Evolutionary conservation across 2,113 vertebrate genomes (phyloP), one percentile per base, ranked within the genome.

Genomic region (Pipra filicauda): DNA sequence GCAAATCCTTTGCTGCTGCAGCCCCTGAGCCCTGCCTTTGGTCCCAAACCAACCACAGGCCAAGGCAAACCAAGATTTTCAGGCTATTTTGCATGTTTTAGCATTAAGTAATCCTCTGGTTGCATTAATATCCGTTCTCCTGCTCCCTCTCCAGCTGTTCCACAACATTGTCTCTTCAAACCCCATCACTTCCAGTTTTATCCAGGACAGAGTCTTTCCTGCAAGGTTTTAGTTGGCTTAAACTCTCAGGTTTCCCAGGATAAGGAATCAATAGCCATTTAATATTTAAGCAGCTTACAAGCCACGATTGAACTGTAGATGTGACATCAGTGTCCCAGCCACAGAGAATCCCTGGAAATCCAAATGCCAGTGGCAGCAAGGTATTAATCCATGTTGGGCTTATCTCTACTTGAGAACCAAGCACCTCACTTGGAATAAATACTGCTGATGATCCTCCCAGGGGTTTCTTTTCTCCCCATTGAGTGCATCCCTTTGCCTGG

Each of bases 201-300:
- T 86, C 66, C 62, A 43, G 78, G 57, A 85, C 48, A 3, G 43
- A 81, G 41, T 75, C 71, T 75, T 85, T 91, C 39, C 75, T 24
- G 49, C 5, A 81, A 70, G 57, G 7, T 58, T 78, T 69, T 62
- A 76, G 69, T 3, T 84, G 49, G 35, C n/a, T 95, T 82, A 49
- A 96, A 28, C 72, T 90, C 71, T 37, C 58, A 19, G 93, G 78
- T 44, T 74, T 78, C 83, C 41, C 21, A 73, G 71, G 65, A 76
- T 71, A 93, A 93, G 54, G 49, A 95, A 97, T 96, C 77, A 93
- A 96, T 92, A 86, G 39, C 44, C 84, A 78, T 93, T 95, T 96
- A 93, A 96, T 94, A 96, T 75, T 95, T 93, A 94, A 96, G 65
- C 51, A 93, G 66, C 51, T 92, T 96, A 87, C 39, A 91, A 81